Conservation (phyloP, 2,113 vertebrate species). For the Casuarius casuarius region DNA sequence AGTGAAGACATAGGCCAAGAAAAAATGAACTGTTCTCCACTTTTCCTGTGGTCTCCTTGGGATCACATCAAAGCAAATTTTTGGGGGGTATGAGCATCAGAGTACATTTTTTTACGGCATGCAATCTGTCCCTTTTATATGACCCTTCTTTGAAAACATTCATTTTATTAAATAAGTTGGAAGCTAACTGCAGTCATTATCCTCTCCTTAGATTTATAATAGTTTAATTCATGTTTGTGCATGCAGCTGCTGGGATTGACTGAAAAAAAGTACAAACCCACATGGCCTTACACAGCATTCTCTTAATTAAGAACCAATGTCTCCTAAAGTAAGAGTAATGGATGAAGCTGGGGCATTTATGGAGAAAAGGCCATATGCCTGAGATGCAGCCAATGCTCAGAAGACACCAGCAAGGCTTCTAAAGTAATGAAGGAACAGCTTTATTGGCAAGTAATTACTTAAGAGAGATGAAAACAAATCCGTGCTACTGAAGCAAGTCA, state of each 20-base stretch:
- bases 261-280: conserved; percentile 3
- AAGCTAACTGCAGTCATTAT: conserved; percentile 52
- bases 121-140: neutral
- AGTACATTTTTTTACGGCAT: neutral
- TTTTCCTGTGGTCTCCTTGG: neutral
- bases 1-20: neutral
- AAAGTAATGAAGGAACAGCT: conserved; percentile 47
- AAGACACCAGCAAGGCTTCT: conserved; percentile 28
- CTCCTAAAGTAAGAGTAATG: conserved; percentile 44
- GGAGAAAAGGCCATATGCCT: conserved; percentile 43
- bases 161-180: conserved; percentile 13
- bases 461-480: conserved; percentile 53
- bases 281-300: neutral
- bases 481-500: conserved; percentile 1
- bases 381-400: conserved; percentile 4
- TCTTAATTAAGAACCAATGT: conserved; percentile 32
- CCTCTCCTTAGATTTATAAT: conserved; percentile 50
- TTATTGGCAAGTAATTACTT: conserved; percentile 56
- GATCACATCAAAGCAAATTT: neutral
- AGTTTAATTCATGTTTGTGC: conserved; percentile 52
- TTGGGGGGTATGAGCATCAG: neutral
- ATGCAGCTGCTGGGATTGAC: conserved; percentile 37
- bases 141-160: neutral
- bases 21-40: neutral
- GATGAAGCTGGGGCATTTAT: conserved; percentile 29